Conservation (phyloP, 2,888 invertebrate genomes). For the Lottia gigantea region DNA sequence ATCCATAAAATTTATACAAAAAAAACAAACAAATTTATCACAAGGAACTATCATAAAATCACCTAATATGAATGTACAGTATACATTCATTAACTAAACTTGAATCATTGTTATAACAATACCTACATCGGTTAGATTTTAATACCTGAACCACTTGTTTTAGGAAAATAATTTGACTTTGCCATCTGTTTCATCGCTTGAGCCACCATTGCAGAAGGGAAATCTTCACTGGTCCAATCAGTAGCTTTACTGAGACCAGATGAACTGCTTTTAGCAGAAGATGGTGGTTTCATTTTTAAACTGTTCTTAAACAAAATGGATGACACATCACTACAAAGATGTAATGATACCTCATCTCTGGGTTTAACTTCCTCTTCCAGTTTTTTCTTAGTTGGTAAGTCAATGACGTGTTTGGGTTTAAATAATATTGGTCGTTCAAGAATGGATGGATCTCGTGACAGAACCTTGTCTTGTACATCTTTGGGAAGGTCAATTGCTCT, state of each 20-base stretch:
- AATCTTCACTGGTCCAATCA: constrained; percentile 42
- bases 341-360: constrained; percentile 52
- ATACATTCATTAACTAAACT: too few relatives aligned
- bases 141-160: constrained; percentile 37
- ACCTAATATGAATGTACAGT: too few relatives aligned
- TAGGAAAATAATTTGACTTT: constrained; percentile 41
- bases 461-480: constrained; percentile 46
- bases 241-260: constrained; percentile 12
- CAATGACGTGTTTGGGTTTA: constrained; percentile 60
- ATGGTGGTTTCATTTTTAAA: constrained; percentile 27
- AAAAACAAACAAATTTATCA: too few relatives aligned
- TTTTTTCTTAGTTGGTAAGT: constrained; percentile 59
- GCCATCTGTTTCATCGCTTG: constrained; percentile 43
- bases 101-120: too few relatives aligned
- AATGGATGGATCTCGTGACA: constrained; percentile 44
- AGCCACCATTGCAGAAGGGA: constrained; percentile 43
- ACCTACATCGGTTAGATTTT: too few relatives aligned
- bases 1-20: too few relatives aligned
- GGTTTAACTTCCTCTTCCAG: constrained; percentile 48
- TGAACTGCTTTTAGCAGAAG: constrained; percentile 11
- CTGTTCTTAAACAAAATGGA: constrained; percentile 53
- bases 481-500: constrained; percentile 51
- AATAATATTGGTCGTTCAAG: constrained; percentile 57
- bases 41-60: too few relatives aligned
- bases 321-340: constrained; percentile 55